Evolutionary conservation across 2,113 vertebrate genomes (phyloP), one percentile per base, ranked within the genome.

Genomic region (Cavia porcellus): DNA sequence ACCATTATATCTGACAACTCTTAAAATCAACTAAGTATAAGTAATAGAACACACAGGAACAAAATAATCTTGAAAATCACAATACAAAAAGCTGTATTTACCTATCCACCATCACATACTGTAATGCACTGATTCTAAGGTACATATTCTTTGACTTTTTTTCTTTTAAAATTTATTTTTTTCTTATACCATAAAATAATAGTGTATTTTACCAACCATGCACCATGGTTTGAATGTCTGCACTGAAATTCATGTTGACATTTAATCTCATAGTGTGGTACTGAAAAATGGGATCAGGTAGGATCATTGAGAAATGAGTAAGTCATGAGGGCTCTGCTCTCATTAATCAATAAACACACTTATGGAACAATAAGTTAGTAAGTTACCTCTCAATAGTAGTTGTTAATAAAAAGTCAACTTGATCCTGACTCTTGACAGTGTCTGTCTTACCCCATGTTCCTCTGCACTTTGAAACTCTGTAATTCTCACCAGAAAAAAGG

Each of bases 21-120:
- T 85, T 19, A 35, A 95, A 92, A 47, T 89, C 66, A 94, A 75
- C 82, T 82, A 92, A 95, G 77, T 59, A 79, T 66, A 96, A 83
- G 19, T 9, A 90, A 32, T 77, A 61, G 11, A 72, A 88, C 9
- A 61, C 19, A 83, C 59, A 84, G 35, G 19, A 90, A 92, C 0
- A 87, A 62, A 59, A 75, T 81, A 45, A 15, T 25, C 32, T 88
- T 62, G 10, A 70, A 74, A 90, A 66, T 11, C 35, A 92, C 38
- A 91, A 81, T n/a, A 74, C 95, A 32, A 84, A 95, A 86, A 82
- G 20, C 7, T 92, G 3, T 94, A 89, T 66, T 77, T 30, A 66
- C 42, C n/a, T 66, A 81, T 35, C 10, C 20, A 19, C 62, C 45
- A 96, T 38, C 24, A 42, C 35, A 7, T 72, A 84, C 28, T 66